Evolutionary conservation across 2,113 vertebrate genomes (phyloP), one percentile per base, ranked within the genome.

Genomic region (Fregetta grallaria): DNA sequence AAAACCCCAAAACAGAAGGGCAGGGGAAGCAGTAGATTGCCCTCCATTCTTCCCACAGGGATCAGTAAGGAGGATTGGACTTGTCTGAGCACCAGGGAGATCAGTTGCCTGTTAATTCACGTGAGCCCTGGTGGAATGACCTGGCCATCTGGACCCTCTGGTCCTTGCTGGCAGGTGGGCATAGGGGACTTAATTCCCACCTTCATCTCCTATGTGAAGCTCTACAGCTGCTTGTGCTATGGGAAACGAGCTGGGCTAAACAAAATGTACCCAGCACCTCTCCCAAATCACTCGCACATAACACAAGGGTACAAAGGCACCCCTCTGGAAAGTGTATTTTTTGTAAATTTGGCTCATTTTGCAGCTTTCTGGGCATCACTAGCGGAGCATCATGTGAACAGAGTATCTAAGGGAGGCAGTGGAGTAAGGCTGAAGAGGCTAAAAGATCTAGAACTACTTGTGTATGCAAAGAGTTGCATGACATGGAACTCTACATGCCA

Each of bases 401-500:
- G 26, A 79, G 7, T 32, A 30, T 15, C 58, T 47, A 61, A 74
- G 16, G 20, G 38, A 84, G 61, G 68, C n/a, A 55, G 12, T 10
- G 15, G 22, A 10, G 10, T n/a, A 40, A 77, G n/a, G 21, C 38
- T 75, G 61, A 65, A 50, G 18, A 29, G 27, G 9, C 16, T 72
- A 40, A 76, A 76, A 47, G 10, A 38, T 29, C 79, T 70, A n/a
- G 56, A 82, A 34, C 23, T 22, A 15, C 17, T 34, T 38, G 9
- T 76, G 76, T 32, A 45, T 32, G 45, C 40, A 75, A 12, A 52
- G 18, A 40, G 21, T 36, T 58, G 74, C 15, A 19, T 66, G 82
- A 73, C 36, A n/a, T 0, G 0, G 32, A 73, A 10, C 17, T 14
- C 5, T 2, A 11, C 7, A 3, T 5, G 12, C 7, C 26, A 36